phyloP scores from a whole-genome alignment of 37 sponge, comb jelly and placozoan species.

The Tethya wilhelma region DNA sequence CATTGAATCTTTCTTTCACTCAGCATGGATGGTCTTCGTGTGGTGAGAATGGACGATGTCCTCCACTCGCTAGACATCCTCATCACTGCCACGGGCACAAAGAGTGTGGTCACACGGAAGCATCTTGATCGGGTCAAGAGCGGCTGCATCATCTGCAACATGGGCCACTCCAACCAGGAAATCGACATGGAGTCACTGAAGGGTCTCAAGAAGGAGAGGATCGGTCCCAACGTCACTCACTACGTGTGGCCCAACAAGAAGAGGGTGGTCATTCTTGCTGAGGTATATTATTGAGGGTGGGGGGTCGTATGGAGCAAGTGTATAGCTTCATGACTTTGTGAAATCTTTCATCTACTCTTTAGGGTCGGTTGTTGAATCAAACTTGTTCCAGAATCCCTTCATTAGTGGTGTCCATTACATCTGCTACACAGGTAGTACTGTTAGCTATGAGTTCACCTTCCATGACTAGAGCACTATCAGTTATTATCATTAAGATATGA shows the following conservation, averaged over 20 bases:
- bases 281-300: constrained; percentile 34
- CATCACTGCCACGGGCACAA: constrained; percentile 87
- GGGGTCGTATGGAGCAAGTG: background rate
- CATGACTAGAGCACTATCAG: too few relatives aligned
- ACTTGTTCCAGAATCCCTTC: constrained; percentile 78
- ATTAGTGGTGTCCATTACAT: constrained; percentile 83
- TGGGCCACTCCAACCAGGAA: constrained; percentile 92
- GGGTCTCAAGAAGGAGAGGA: constrained; percentile 57
- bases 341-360: background rate
- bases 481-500: too few relatives aligned
- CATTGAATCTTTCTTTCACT: background rate
- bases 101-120: constrained; percentile 70
- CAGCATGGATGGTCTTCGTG: constrained; percentile 85
- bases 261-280: constrained; percentile 77
- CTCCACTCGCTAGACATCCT: constrained; percentile 76
- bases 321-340: too few relatives aligned
- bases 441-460: too few relatives aligned
- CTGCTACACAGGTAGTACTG: constrained; percentile 86
- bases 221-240: constrained; percentile 72
- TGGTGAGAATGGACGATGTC: constrained; percentile 84
- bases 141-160: constrained; percentile 85
- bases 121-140: constrained; percentile 82
- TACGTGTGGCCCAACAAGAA: constrained; percentile 76
- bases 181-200: constrained; percentile 77
- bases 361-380: constrained; percentile 81